These are phyloP conservation scores for Montipora efflorescens DNA, from an alignment of 64 coral and sea anemone genomes.

Conservation along the genomic window DNA sequence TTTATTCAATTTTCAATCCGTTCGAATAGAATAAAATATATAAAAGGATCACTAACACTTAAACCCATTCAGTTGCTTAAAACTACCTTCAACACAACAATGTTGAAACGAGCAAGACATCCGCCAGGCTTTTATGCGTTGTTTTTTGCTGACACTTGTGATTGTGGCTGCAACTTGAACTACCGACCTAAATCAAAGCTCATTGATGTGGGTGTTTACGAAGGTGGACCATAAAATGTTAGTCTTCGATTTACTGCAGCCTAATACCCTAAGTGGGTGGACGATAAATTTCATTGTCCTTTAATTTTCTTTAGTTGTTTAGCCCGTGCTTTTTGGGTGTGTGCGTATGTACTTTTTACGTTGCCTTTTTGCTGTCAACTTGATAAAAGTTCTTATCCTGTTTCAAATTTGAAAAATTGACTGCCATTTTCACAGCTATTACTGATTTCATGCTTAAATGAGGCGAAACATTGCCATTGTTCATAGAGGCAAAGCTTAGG, in stretches of 20 bases:
- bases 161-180: background rate
- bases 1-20: slow-evolving; percentile 16
- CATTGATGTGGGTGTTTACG: background rate
- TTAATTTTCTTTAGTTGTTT: too few species aligned
- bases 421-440: too few species aligned
- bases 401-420: too few species aligned
- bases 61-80: slow-evolving; percentile 14
- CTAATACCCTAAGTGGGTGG: too few species aligned
- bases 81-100: slow-evolving; percentile 3
- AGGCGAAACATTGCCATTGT: too few species aligned
- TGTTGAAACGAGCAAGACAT: background rate
- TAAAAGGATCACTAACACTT: background rate
- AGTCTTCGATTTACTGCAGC: background rate
- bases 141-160: background rate
- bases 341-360: too few species aligned
- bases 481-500: too few species aligned
- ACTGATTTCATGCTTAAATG: too few species aligned
- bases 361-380: too few species aligned
- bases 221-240: background rate
- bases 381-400: too few species aligned
- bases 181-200: background rate
- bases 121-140: background rate
- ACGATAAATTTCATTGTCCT: too few species aligned
- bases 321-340: too few species aligned
- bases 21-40: background rate